Base-by-base conservation (phyloP, 2,888 invertebrate genomes). In the Sabellastarte sp. region DNA sequence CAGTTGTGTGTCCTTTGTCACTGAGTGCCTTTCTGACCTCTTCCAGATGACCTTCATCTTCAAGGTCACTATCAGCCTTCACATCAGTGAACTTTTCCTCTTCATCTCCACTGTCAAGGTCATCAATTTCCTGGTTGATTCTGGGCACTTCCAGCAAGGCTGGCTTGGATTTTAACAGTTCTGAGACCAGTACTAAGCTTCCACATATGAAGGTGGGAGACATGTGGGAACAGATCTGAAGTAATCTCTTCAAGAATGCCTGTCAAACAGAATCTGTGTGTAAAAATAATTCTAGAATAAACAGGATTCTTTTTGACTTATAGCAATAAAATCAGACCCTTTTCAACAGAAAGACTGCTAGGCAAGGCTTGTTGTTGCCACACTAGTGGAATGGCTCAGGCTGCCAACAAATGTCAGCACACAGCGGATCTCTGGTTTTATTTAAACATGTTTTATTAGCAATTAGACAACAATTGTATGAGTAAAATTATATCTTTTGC, bases 161-260 rank as follows among this genome's bases (percentile, higher is more conserved):
- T 10, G 10, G 60, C 28, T 5, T 53, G 53, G 5, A 5, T 20
- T 53, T 10, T 5, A 26, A 50, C 52, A 79, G 73, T 73, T 94
- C 91, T 0, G 91, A 90, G 51, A 93, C 86, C 31, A 94, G 80
- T 75, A 92, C 91, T 57, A 97, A 85, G 73, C 92, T 89, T 4
- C 92, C 95, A 77, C 93, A 93, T 0, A 90, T 87, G 80, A 95
- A 90, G 60, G 90, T 89, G 0, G 93, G 89, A 20, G 89, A 88
- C 79, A 90, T 89, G 73, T 90, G 74, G 26, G 72, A 70, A 64
- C 80, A 80, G 2, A 80, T 72, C 86, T 92, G 91, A 10, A 95
- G 85, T 62, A 93, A 85, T 31, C 95, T 86, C 85, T 97, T 98
- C 0, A 94, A 84, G 80, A 97, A 94, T 0, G 94, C 91, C 78